phyloP scores from a whole-genome alignment of 2,888 invertebrate genomes.

The Pseudococcus jackbeardsleyi region DNA sequence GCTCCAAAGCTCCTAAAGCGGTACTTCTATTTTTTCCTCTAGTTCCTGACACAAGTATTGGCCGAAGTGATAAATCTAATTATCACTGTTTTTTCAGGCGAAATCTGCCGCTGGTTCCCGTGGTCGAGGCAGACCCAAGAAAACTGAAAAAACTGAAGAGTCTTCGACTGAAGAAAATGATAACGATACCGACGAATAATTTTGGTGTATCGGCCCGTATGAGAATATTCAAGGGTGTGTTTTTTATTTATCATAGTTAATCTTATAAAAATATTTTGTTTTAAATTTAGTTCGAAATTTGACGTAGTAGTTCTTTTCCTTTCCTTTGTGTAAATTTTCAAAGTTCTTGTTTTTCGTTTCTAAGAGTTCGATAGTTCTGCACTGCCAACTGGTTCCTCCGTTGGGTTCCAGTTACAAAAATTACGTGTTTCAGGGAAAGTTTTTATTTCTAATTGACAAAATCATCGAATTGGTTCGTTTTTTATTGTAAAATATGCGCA shows the following conservation, averaged over 20 bases:
- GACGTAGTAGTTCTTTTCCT: conserved; percentile 16
- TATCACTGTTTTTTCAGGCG: not conserved
- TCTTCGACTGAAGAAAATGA: conserved; percentile 59
- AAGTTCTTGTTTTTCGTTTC: conserved; percentile 28
- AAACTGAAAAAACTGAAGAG: conserved; percentile 42
- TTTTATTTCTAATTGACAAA: not conserved
- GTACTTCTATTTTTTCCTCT: not conserved
- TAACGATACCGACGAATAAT: conserved; percentile 64
- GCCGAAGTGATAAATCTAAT: not conserved
- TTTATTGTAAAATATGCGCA: conserved; percentile 30
- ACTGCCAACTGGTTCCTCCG: not conserved
- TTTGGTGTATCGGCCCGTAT: not conserved
- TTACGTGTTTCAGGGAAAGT: not conserved
- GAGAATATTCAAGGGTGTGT: conserved; percentile 52
- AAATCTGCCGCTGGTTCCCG: not conserved
- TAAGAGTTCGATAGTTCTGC: conserved; percentile 22
- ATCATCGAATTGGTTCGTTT: not conserved
- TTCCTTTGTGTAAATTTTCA: conserved; percentile 10
- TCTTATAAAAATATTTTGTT: conserved; percentile 58
- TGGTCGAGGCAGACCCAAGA: conserved; percentile 61
- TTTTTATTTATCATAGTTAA: conserved; percentile 63
- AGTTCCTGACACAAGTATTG: too few relatives aligned
- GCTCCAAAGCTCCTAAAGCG: conserved; percentile 28
- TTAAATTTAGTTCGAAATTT: conserved; percentile 44
- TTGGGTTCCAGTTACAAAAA: not conserved